A percentile compares a stretch with the other conserved stretches of the same genome.
phyloP scores from a whole-genome alignment of 2,888 invertebrate species.

The Andrena chrysosceles region DNA sequence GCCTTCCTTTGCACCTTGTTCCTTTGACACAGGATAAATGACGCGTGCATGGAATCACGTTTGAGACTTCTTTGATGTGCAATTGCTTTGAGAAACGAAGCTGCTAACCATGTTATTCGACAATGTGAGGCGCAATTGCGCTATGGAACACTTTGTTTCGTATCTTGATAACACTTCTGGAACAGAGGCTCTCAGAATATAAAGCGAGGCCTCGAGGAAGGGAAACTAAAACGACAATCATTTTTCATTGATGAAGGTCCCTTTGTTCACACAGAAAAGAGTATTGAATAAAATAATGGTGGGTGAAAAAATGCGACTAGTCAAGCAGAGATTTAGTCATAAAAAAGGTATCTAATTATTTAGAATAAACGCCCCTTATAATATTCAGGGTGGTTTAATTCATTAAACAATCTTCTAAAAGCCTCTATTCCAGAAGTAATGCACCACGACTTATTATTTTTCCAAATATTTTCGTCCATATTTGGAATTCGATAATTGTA shows the following conservation, averaged over 20 bases:
- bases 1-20: constrained; percentile 3
- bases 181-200: constrained; percentile 26
- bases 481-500: too few species aligned
- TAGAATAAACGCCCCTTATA: too few species aligned
- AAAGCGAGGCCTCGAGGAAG: not conserved
- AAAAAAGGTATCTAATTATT: too few species aligned
- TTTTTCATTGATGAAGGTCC: not conserved
- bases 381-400: too few species aligned
- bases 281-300: too few species aligned
- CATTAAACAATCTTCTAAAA: too few species aligned
- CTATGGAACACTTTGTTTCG: constrained; percentile 10
- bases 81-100: constrained; percentile 53
- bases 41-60: constrained; percentile 11
- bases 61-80: constrained; percentile 53
- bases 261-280: too few species aligned
- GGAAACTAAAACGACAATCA: constrained; percentile 7
- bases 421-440: too few species aligned
- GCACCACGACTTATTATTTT: too few species aligned
- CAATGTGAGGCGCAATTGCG: constrained; percentile 39
- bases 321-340: too few species aligned
- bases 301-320: too few species aligned
- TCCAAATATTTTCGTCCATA: too few species aligned
- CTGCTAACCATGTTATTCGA: constrained; percentile 50
- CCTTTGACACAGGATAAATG: constrained; percentile 38
- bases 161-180: constrained; percentile 11